phyloP scores from a whole-genome alignment of 2,113 vertebrate species.

The Dromiciops gliroides region DNA sequence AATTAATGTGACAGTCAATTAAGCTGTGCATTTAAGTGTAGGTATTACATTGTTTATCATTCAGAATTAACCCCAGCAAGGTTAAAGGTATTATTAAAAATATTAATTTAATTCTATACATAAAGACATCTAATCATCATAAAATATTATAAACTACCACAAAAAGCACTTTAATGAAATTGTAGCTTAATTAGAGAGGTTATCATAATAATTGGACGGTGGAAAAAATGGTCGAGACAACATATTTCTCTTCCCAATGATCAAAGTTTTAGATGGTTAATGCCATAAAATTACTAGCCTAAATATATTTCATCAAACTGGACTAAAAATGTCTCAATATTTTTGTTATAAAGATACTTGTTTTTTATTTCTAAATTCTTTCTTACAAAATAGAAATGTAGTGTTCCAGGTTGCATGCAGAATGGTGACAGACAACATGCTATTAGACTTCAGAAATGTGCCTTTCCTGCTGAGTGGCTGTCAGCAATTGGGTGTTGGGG shows the following conservation, averaged over 20 bases:
- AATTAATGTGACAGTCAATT: constrained; percentile 85
- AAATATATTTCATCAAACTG: too few species aligned
- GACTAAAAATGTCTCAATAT: background rate
- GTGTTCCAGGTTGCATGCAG: background rate
- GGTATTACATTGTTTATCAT: constrained; percentile 81
- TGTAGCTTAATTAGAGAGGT: constrained; percentile 74
- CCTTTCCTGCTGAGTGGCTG: background rate
- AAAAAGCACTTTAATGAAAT: constrained; percentile 82
- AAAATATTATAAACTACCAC: constrained; percentile 82
- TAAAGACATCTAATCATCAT: constrained; percentile 82
- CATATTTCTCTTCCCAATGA: constrained; percentile 79
- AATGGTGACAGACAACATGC: background rate
- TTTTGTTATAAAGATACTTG: constrained; percentile 14
- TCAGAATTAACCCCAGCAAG: constrained; percentile 79
- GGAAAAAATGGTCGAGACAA: constrained; percentile 75
- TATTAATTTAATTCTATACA: constrained; percentile 84
- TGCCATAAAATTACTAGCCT: constrained; percentile 49
- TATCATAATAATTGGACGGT: constrained; percentile 75
- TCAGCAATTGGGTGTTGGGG: background rate
- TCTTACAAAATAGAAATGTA: background rate
- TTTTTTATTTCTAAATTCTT: background rate
- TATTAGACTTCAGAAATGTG: background rate
- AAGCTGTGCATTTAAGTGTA: constrained; percentile 78
- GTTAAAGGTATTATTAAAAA: constrained; percentile 85
- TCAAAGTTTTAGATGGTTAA: constrained; percentile 68